phyloP scores from a whole-genome alignment of 2,113 vertebrate species.

The Dissostichus mawsoni region DNA sequence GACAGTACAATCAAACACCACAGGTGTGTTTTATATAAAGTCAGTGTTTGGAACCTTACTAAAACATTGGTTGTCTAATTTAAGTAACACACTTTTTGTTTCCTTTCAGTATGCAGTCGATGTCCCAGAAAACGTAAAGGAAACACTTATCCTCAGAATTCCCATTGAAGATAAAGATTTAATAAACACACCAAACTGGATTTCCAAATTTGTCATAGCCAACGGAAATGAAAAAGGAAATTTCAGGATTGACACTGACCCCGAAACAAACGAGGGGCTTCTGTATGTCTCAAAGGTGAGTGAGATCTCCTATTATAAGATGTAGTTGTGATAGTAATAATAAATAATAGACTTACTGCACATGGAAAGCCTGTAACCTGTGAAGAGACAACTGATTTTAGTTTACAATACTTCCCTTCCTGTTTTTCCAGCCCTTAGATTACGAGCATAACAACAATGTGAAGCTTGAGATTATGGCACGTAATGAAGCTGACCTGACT shows the following conservation, averaged over 20 bases:
- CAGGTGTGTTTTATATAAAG: neutral
- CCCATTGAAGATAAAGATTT: conserved; percentile 86
- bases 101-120: conserved; percentile 80
- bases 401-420: neutral
- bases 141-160: conserved; percentile 85
- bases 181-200: conserved; percentile 82
- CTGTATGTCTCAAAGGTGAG: conserved; percentile 89
- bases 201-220: conserved; percentile 85
- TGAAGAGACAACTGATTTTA: neutral
- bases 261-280: conserved; percentile 88
- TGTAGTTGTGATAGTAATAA: no score
- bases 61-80: neutral
- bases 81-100: neutral
- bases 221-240: conserved; percentile 88
- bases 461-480: conserved; percentile 83
- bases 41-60: neutral
- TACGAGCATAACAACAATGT: conserved; percentile 80
- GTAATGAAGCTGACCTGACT: conserved; percentile 85
- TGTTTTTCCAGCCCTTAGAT: conserved; percentile 84
- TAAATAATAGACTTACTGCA: neutral
- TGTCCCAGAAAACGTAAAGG: conserved; percentile 87
- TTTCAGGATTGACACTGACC: conserved; percentile 90
- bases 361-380: neutral
- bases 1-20: neutral
- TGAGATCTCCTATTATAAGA: neutral